Conservation (phyloP, 2,797 vertebrate genomes). For the Tokudaia muenninki region DNA sequence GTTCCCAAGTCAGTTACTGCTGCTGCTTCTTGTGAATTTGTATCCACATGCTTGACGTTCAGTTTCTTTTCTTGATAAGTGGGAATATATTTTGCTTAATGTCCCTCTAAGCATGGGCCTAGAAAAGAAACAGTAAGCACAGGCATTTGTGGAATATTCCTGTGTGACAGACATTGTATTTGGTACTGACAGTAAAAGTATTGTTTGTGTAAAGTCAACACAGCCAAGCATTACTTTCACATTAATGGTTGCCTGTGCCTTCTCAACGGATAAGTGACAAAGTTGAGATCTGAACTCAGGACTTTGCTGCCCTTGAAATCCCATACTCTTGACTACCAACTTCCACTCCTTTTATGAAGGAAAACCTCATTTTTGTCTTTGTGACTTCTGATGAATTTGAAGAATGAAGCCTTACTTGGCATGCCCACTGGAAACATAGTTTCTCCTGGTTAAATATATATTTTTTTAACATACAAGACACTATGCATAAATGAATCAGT, state of each 20-base stretch:
- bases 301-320: not conserved
- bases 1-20: not conserved
- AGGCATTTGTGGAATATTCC: not conserved
- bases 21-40: not conserved
- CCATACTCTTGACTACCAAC: not conserved
- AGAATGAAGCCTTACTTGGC: not conserved
- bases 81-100: not conserved
- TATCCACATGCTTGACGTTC: not conserved
- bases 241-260: not conserved
- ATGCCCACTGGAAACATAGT: not conserved
- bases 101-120: not conserved
- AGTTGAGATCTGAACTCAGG: not conserved
- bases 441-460: not conserved
- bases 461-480: not conserved
- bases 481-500: not conserved
- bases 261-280: not conserved
- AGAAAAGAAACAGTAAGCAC: not conserved
- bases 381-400: not conserved
- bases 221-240: not conserved
- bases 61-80: not conserved
- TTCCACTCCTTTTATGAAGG: not conserved
- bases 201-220: not conserved
- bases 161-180: not conserved
- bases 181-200: not conserved
- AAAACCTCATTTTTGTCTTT: conserved; percentile 3